Evolutionary conservation across 2,113 vertebrate species (phyloP).

Genomic region (Neodontobutis hainanensis): DNA sequence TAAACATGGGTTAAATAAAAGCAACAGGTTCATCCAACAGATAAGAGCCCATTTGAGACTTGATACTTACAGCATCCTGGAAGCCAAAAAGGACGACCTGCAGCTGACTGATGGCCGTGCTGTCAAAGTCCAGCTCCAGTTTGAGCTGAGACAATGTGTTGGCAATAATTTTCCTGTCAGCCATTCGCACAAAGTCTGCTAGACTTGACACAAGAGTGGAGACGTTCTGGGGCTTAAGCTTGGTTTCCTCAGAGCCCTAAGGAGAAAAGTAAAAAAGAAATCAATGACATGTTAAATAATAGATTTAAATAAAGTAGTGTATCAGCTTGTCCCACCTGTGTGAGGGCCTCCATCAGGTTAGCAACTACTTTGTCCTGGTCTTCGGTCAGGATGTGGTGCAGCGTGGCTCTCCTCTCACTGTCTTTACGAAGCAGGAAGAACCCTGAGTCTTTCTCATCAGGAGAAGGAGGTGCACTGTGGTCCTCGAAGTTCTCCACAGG

Average conservation of each 20-base stretch:
- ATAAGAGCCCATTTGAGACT: not conserved
- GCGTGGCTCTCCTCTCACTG: constrained; percentile 93
- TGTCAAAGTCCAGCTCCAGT: constrained; percentile 96
- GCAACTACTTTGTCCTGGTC: constrained; percentile 92
- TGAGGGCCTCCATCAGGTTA: constrained; percentile 90
- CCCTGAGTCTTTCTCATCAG: constrained; percentile 94
- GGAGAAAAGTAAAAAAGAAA: not conserved
- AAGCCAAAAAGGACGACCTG: constrained; percentile 95
- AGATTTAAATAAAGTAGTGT: not conserved
- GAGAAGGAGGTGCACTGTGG: constrained; percentile 96
- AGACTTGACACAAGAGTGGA: constrained; percentile 89
- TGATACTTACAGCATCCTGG: constrained; percentile 92
- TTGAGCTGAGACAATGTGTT: constrained; percentile 92
- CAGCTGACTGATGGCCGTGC: constrained; percentile 93
- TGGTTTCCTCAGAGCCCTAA: constrained; percentile 89
- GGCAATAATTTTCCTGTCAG: constrained; percentile 94
- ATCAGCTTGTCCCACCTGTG: constrained; percentile 80
- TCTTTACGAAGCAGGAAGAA: constrained; percentile 98
- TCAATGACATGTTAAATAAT: not conserved
- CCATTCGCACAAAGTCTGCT: constrained; percentile 91
- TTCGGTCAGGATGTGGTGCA: constrained; percentile 93
- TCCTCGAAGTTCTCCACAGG: constrained; percentile 98
- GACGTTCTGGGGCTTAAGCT: constrained; percentile 90
- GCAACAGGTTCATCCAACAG: too few species aligned
- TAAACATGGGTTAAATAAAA: too few species aligned